Conservation (phyloP, 1,140 invertebrate genomes). For the Pseudomyrmex sp. region DNA sequence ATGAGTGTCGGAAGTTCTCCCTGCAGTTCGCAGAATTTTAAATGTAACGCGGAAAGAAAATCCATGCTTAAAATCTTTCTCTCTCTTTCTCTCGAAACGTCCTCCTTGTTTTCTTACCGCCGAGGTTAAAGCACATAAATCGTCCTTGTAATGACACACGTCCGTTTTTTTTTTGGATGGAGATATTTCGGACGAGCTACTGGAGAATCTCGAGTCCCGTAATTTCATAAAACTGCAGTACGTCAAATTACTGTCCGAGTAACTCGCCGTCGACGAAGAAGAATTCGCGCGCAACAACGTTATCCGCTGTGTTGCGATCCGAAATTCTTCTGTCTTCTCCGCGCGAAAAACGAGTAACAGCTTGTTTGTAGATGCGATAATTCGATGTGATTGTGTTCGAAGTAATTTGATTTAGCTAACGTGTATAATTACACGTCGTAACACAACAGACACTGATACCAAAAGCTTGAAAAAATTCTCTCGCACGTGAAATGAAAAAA, state of each 20-base stretch:
- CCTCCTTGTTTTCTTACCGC: not conserved
- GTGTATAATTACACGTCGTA: too few relatives aligned
- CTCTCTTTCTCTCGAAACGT: not conserved
- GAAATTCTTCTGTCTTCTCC: slow-evolving; percentile 19
- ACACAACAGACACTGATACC: not conserved
- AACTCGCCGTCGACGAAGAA: slow-evolving; percentile 46
- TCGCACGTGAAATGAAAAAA: too few relatives aligned
- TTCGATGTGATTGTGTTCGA: not conserved
- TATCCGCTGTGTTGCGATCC: slow-evolving; percentile 9
- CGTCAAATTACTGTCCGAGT: slow-evolving; percentile 50
- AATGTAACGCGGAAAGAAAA: not conserved
- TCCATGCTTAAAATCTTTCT: not conserved
- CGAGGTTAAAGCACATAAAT: slow-evolving; percentile 9
- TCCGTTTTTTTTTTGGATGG: slow-evolving; percentile 20
- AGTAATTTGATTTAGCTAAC: not conserved
- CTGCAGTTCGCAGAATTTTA: slow-evolving; percentile 2
- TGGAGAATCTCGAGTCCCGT: slow-evolving; percentile 33
- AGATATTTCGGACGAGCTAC: slow-evolving; percentile 30
- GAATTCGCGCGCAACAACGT: slow-evolving; percentile 41
- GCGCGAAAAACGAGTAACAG: not conserved
- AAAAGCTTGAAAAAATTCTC: too few relatives aligned
- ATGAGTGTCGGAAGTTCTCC: not conserved
- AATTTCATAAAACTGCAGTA: slow-evolving; percentile 55
- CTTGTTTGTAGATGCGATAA: slow-evolving; percentile 24
- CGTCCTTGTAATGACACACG: not conserved